Evolutionary conservation across 1,140 invertebrate species (phyloP).

Genomic region (Bombus vancouverensis): DNA sequence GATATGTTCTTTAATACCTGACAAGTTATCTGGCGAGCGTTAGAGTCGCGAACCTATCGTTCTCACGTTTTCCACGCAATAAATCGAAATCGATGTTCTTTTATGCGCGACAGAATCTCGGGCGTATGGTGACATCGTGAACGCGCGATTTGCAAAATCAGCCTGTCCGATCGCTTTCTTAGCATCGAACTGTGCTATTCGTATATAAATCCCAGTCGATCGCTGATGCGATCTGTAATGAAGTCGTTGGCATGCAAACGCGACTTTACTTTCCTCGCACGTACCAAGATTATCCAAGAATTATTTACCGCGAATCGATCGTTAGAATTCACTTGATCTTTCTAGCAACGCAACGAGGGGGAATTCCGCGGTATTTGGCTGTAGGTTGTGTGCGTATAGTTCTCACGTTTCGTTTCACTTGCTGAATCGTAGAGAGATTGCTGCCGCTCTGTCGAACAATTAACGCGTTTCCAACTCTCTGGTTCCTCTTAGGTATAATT

Average conservation of each 20-base stretch:
- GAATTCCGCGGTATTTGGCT: neutral
- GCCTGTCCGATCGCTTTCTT: no score
- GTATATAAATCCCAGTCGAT: conserved; percentile 40
- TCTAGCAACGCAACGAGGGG: neutral
- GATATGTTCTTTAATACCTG: neutral
- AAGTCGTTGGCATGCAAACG: conserved; percentile 52
- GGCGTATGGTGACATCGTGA: neutral
- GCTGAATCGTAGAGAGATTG: neutral
- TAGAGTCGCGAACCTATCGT: neutral
- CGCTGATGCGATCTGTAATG: conserved; percentile 53
- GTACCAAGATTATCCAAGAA: conserved; percentile 68
- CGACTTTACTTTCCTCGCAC: conserved; percentile 59
- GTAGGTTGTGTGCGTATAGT: neutral
- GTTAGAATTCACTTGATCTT: conserved; percentile 72
- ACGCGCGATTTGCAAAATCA: conserved; percentile 21
- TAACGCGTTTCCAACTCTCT: neutral
- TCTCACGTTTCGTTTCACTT: neutral
- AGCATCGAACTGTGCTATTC: neutral
- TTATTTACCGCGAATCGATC: conserved; percentile 71
- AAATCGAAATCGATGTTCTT: neutral
- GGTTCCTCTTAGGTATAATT: conserved; percentile 5
- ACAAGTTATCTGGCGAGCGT: neutral
- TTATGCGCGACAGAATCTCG: neutral
- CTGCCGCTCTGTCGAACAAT: neutral
- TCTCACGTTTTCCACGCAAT: neutral